These are phyloP conservation scores for Bryconaethiops microstoma DNA, from an alignment of 2,797 vertebrate genomes.

Conservation along the genomic window DNA sequence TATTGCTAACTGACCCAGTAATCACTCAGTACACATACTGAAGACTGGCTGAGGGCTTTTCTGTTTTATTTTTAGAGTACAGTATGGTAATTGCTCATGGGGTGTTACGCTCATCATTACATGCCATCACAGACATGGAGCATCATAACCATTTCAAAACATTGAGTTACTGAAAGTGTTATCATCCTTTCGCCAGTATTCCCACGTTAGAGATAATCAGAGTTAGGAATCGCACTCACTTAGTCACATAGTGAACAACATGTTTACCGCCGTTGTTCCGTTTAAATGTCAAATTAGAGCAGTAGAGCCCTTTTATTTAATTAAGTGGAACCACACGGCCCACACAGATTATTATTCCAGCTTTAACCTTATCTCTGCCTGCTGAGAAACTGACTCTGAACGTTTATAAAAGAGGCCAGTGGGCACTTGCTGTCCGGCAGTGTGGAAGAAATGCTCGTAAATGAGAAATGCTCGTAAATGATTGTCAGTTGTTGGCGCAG, in stretches of 20 bases:
- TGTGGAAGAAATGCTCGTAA: too few relatives aligned
- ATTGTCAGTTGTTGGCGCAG: too few relatives aligned
- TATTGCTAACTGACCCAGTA: background rate
- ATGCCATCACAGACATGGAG: conserved; percentile 18
- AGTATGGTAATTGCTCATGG: conserved; percentile 1
- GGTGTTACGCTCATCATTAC: background rate
- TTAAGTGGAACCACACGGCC: background rate
- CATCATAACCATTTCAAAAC: conserved; percentile 40
- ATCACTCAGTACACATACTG: conserved; percentile 3
- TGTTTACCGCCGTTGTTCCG: background rate
- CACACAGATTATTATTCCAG: background rate
- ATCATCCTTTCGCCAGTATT: background rate
- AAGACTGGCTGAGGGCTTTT: conserved; percentile 33
- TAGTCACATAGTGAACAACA: background rate
- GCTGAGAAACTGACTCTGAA: background rate
- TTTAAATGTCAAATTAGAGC: background rate
- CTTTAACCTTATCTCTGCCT: background rate
- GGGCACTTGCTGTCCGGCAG: background rate
- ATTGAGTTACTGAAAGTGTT: background rate
- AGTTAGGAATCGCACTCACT: background rate
- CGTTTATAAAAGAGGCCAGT: background rate
- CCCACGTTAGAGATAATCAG: background rate
- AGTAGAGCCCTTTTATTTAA: background rate
- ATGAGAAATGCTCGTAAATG: too few relatives aligned
- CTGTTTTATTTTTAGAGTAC: background rate